A percentile compares a stretch with the other conserved stretches of the same genome.
Evolutionary conservation across 2,888 invertebrate species (phyloP).

Genomic region (Nasonovia ribisnigri): DNA sequence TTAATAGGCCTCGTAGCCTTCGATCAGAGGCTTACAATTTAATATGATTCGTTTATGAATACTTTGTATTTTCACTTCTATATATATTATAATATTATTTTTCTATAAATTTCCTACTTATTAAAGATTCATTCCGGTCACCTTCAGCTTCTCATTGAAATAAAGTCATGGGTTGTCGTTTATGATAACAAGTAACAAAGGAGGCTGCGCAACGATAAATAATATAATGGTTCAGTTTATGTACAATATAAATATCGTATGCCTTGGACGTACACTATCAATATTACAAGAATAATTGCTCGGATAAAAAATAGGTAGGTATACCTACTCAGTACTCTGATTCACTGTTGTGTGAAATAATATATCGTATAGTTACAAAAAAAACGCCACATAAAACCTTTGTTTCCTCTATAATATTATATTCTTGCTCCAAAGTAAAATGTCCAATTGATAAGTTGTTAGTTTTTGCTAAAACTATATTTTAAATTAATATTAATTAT

Average conservation of each 20-base stretch:
- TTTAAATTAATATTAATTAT: neutral
- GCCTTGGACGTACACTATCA: neutral
- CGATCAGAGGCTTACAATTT: neutral
- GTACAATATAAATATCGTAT: neutral
- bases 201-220: neutral
- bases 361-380: neutral
- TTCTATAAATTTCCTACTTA: conserved; percentile 15
- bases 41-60: neutral
- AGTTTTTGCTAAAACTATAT: neutral
- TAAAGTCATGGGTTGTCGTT: neutral
- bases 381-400: neutral
- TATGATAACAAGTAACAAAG: neutral
- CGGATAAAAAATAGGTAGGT: neutral
- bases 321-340: too few species aligned
- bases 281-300: neutral
- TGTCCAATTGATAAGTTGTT: neutral
- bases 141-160: conserved; percentile 26
- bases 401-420: neutral
- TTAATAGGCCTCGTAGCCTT: conserved; percentile 7
- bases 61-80: neutral
- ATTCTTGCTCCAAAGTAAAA: neutral
- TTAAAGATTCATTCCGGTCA: conserved; percentile 38
- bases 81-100: neutral
- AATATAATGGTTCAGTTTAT: neutral
- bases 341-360: neutral